Base-by-base conservation (phyloP, 1,140 invertebrate species). In the Heliconius melpomene region DNA sequence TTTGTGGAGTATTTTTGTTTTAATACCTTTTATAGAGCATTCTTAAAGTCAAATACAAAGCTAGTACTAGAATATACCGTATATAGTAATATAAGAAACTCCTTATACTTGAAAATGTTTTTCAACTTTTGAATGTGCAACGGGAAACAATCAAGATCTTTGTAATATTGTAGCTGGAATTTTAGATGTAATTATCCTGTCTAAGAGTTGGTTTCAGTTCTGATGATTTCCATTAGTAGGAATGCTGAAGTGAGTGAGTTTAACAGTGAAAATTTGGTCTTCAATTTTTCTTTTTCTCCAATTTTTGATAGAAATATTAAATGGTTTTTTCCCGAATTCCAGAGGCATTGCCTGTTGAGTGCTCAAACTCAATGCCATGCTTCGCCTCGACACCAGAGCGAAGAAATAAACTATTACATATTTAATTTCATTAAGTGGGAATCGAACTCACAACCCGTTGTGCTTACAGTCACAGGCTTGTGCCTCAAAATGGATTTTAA, bases 1-100 rank as follows among this genome's bases (percentile, higher is more conserved):
- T 90, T 88, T 89, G 86, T 89, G 78, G 81, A 73, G 77, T 81
- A 84, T 87, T 85, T 87, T 79, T 86, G 88, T 87, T 88, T 84
- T 86, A 83, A 79, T 80, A 84, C 84, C 85, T 85, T 85, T 79
- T 80, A 81, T 81, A 81, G 52, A 78, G 72, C 74, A 78, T 84
- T 80, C 80, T 80, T 82, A 57, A 82, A 84, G 81, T 81, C 82
- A 83, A 82, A 83, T 77, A 81, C 82, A 83, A 83, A 78, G 40
- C 40, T 46, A 46, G 82, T 36, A 26, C 46, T 60, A 20, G 9
- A 66, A 66, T 57, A 78, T 75, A 38, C 60, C 74, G 38, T 29
- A 72, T 72, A 72, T 57, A 73, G 9, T 26, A 54, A 78, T 72
- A 72, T 54, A 72, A 52, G 46, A 26, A 52, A 46, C 38, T 29